phyloP scores from a whole-genome alignment of 2,888 invertebrate species.

The Lepidocyrtoides sp. region DNA sequence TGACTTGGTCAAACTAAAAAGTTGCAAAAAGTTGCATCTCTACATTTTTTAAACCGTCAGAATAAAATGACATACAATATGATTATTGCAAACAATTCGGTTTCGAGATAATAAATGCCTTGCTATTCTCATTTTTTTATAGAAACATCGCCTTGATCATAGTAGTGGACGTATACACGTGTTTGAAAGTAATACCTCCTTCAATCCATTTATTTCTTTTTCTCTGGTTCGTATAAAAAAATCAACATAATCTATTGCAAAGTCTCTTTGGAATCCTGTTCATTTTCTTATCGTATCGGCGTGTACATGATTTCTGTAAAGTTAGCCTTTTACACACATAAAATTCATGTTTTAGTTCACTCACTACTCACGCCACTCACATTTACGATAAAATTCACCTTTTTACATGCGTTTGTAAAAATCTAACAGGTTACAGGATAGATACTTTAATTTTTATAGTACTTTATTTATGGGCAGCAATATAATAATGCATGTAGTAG shows the following conservation, averaged over 20 bases:
- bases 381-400: background rate
- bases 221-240: background rate
- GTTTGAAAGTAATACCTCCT: slow-evolving; percentile 30
- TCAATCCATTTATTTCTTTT: slow-evolving; percentile 21
- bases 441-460: background rate
- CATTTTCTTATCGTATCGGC: slow-evolving; percentile 2
- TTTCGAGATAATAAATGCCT: background rate
- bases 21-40: background rate
- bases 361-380: background rate
- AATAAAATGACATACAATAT: background rate
- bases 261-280: slow-evolving; percentile 30
- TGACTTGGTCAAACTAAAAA: background rate
- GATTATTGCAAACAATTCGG: slow-evolving; percentile 25
- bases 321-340: slow-evolving; percentile 3
- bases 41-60: background rate
- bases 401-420: background rate
- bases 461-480: background rate
- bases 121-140: background rate
- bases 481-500: no score
- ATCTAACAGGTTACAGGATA: background rate
- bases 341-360: slow-evolving; percentile 19
- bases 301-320: slow-evolving; percentile 17
- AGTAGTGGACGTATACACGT: background rate
- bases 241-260: slow-evolving; percentile 40
- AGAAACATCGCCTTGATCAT: background rate